Conservation (phyloP, 2,113 vertebrate genomes). For the Phocoena sinus region DNA sequence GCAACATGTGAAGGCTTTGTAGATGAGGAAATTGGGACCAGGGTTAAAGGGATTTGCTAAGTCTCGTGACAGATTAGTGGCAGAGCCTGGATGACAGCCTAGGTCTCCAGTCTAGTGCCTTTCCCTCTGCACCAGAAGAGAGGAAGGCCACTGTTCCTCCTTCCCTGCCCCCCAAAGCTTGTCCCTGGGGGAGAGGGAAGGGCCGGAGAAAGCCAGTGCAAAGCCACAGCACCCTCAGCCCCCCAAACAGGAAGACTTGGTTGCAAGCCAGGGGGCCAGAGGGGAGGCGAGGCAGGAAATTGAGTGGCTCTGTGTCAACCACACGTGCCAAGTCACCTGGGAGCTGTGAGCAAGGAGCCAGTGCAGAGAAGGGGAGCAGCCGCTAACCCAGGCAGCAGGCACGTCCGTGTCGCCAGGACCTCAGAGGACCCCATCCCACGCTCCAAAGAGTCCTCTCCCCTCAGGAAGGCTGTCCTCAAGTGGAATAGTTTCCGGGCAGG, state of each 20-base stretch:
- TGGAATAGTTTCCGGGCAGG: background rate
- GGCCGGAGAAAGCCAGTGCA: background rate
- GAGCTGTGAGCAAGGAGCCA: background rate
- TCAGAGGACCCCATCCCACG: background rate
- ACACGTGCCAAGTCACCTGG: background rate
- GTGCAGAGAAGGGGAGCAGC: background rate
- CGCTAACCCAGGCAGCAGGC: background rate
- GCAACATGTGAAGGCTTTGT: background rate
- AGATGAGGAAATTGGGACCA: background rate
- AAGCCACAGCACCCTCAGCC: conserved; percentile 38
- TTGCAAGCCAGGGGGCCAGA: conserved; percentile 32
- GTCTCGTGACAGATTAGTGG: background rate
- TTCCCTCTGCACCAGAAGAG: background rate
- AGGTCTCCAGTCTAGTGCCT: background rate
- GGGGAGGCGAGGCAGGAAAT: conserved; percentile 32
- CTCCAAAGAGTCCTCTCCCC: background rate
- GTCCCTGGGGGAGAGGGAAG: background rate
- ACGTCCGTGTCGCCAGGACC: background rate
- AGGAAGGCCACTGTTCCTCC: background rate
- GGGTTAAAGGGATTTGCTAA: background rate
- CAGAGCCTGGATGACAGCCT: background rate
- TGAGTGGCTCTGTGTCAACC: background rate
- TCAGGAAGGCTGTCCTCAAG: background rate
- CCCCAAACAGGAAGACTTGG: conserved; percentile 36
- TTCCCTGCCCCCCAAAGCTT: background rate